Percentiles rank a stretch among this genome's conserved stretches.
These are phyloP conservation scores for Zalophus californianus DNA, from an alignment of 2,797 vertebrate species.

Conservation along the genomic window DNA sequence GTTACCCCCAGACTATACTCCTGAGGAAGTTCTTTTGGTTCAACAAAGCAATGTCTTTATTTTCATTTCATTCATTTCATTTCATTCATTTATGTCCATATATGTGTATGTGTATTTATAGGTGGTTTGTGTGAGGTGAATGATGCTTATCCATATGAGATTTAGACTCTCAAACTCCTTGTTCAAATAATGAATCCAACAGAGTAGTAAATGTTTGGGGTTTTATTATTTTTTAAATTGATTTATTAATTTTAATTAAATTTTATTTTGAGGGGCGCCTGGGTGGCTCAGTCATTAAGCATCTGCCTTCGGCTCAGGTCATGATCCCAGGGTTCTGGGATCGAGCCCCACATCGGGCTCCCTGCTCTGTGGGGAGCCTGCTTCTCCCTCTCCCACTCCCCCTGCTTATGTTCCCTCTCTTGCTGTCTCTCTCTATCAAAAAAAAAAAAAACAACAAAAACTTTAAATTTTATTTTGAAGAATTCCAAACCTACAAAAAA, in stretches of 20 bases:
- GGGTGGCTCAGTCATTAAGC: no score
- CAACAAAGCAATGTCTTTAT: background rate
- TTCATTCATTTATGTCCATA: background rate
- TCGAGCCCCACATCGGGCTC: no score
- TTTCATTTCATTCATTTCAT: background rate
- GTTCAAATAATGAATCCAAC: slow-evolving; percentile 23
- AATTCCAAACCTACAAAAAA: background rate
- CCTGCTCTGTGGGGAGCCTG: no score
- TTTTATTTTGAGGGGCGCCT: background rate
- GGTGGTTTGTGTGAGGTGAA: background rate
- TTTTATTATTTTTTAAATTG: background rate
- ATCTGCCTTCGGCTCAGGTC: no score
- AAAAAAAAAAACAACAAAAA: no score
- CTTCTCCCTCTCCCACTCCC: no score
- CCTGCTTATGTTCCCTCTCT: no score
- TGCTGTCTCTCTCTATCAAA: no score
- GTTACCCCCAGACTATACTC: background rate
- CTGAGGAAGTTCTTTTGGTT: slow-evolving; percentile 5
- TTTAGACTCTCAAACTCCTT: background rate
- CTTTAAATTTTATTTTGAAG: slow-evolving; percentile 18
- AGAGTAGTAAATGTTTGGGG: background rate
- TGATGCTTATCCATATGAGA: background rate
- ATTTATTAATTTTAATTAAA: slow-evolving; percentile 36
- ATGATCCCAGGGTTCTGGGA: no score
- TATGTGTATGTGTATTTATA: background rate